Conservation (phyloP, 2,888 invertebrate species). For the Merodon equestris region DNA sequence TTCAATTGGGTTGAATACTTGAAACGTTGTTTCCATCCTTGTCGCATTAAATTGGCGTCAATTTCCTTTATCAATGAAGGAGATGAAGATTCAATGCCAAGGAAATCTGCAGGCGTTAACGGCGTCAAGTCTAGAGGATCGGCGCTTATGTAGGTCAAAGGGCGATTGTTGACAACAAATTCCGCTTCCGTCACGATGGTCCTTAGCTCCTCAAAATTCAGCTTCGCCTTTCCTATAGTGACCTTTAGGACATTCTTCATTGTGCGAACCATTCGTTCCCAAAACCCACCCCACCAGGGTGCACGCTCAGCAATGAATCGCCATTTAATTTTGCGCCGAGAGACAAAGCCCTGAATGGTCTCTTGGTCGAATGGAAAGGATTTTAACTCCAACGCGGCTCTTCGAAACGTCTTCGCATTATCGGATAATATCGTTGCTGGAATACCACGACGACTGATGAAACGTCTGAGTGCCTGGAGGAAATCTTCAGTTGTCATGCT, state of each 20-base stretch:
- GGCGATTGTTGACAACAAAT: background rate
- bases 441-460: background rate
- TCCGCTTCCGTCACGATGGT: background rate
- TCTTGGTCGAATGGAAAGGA: no score
- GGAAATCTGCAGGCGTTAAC: no score
- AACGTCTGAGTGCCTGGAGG: background rate
- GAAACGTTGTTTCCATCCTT: no score
- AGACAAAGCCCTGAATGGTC: no score
- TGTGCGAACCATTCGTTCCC: background rate
- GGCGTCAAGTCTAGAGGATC: no score
- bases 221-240: background rate
- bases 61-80: no score
- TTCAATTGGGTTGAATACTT: no score
- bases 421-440: background rate
- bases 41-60: no score
- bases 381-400: background rate
- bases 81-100: no score
- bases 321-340: no score
- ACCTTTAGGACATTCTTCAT: background rate
- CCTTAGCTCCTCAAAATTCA: background rate
- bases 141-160: background rate
- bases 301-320: background rate
- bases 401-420: background rate
- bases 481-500: background rate
- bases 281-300: background rate